Conservation (phyloP, 2,797 vertebrate genomes). For the Danio tinwini region DNA sequence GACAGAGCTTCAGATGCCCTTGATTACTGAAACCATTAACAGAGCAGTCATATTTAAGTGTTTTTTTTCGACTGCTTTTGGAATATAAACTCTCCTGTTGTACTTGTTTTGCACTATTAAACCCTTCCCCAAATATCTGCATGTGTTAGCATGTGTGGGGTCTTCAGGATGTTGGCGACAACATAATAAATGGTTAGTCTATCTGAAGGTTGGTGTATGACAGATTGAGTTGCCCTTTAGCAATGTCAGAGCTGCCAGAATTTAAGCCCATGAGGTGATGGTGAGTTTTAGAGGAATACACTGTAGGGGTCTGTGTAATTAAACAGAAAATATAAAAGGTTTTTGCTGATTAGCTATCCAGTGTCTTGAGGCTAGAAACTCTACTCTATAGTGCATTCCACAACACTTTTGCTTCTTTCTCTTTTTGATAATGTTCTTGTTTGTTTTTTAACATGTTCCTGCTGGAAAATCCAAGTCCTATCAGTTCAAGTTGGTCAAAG, state of each 20-base stretch:
- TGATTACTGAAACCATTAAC: neutral
- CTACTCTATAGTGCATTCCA: neutral
- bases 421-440: neutral
- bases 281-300: neutral
- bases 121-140: neutral
- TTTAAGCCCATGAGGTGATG: neutral
- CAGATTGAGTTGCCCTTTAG: slow-evolving; percentile 14
- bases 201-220: neutral
- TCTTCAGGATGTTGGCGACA: too few species aligned
- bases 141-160: neutral
- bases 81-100: too few species aligned
- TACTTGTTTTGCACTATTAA: too few species aligned
- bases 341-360: neutral
- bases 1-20: neutral
- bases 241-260: neutral
- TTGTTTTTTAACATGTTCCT: neutral
- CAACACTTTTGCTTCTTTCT: neutral
- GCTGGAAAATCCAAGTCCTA: neutral
- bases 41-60: neutral
- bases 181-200: neutral
- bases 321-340: neutral
- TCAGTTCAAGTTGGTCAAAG: neutral
- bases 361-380: neutral
- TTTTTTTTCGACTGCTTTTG: neutral
- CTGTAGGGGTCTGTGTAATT: neutral